A percentile compares a stretch with the other conserved stretches of the same genome.
Conservation (phyloP, 2,797 vertebrate genomes). For the Varecia variegata region DNA sequence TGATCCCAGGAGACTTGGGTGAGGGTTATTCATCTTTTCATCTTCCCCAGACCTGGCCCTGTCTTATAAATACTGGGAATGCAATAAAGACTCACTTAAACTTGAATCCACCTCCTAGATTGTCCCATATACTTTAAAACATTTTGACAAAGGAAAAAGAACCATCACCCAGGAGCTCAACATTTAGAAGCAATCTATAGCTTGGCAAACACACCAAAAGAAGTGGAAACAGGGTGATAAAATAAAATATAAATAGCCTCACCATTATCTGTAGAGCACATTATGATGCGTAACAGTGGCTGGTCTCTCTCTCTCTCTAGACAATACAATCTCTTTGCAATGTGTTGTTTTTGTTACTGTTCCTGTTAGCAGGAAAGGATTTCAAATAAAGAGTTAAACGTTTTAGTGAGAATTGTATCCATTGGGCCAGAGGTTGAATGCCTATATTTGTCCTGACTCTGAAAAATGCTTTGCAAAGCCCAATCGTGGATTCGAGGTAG, state of each 20-base stretch:
- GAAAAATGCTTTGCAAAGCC: not conserved
- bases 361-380: not conserved
- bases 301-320: not conserved
- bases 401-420: slow-evolving; percentile 24
- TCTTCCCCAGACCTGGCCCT: not conserved
- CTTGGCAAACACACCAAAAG: not conserved
- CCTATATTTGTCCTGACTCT: not conserved
- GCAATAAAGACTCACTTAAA: not conserved
- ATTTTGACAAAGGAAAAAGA: not conserved
- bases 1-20: not conserved
- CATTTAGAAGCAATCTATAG: not conserved
- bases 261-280: not conserved
- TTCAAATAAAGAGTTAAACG: slow-evolving; percentile 4
- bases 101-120: not conserved
- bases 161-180: not conserved
- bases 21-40: not conserved
- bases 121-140: not conserved
- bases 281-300: not conserved
- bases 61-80: not conserved
- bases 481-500: not conserved
- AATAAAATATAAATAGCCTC: not conserved
- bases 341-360: not conserved
- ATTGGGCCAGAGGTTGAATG: not conserved
- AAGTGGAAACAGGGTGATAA: not conserved
- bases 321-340: not conserved